phyloP scores from a whole-genome alignment of 2,888 invertebrate genomes.

The Spatulosminthurus flaviceps region DNA sequence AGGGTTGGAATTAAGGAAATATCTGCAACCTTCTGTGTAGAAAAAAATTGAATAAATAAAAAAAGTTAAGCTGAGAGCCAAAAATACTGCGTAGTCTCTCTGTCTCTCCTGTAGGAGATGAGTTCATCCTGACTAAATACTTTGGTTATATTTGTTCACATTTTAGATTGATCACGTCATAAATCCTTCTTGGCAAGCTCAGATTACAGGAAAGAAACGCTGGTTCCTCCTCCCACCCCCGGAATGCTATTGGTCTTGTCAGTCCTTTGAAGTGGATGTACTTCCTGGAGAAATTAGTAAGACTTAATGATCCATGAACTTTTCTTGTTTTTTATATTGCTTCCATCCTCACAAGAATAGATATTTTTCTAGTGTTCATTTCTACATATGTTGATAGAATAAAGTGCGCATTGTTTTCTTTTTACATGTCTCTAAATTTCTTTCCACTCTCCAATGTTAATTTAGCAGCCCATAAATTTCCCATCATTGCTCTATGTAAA shows the following conservation, averaged over 20 bases:
- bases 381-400: too few relatives aligned
- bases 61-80: too few relatives aligned
- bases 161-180: constrained; percentile 90
- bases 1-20: background rate
- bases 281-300: constrained; percentile 90
- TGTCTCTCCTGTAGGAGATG: background rate
- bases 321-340: background rate
- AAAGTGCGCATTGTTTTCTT: too few relatives aligned
- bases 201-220: constrained; percentile 84
- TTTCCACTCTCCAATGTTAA: too few relatives aligned
- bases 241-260: constrained; percentile 86
- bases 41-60: too few relatives aligned
- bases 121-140: background rate
- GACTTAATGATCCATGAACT: constrained; percentile 64
- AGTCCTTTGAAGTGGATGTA: constrained; percentile 76
- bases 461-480: too few relatives aligned
- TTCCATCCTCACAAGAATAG: too few relatives aligned
- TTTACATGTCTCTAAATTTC: too few relatives aligned
- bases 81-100: too few relatives aligned
- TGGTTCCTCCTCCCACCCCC: constrained; percentile 93
- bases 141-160: constrained; percentile 49
- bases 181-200: constrained; percentile 97
- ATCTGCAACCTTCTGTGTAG: background rate
- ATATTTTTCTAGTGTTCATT: too few relatives aligned
- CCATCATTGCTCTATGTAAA: too few relatives aligned